Evolutionary conservation across 64 coral and sea anemone species (phyloP), one percentile per base, ranked within the genome.

Genomic region (Hydrozoanthus tunicans): DNA sequence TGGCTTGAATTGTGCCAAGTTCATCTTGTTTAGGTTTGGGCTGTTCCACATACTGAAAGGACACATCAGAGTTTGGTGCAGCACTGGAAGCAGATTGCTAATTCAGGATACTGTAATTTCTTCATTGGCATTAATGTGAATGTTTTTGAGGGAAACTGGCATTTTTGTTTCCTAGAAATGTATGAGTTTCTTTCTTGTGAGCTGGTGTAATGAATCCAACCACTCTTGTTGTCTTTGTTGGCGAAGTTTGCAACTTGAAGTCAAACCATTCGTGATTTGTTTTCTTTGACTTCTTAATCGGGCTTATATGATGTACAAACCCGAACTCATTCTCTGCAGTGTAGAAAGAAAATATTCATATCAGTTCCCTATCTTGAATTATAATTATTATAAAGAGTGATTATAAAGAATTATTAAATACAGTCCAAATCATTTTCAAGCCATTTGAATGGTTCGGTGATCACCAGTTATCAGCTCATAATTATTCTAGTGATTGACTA

Each of bases 11-110:
- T 82, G 7, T 15, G n/a, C 79, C 57, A 77, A 6, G 0, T 61
- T 59, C 62, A 62, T 8, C 79, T 62, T 51, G 20, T 59, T 59
- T 51, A 62, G 62, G 57, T 64, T 82, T 82, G n/a, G 57, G 79
- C 62, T 82, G 79, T 59, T 82, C 79, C 6, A 82, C 79, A 51
- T 82, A 82, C n/a, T 62, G 57, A 82, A 82, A 82, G 57, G 79
- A 58, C 26, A 82, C 62, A 64, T 62, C 62, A 59, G 79, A 82
- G 9, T 59, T 62, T 25, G 57, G 5, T 62, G 79, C 79, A 59
- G 57, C 62, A 64, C 5, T 59, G 17, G 59, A 59, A 59, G 5
- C 10, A 9, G 79, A 62, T 32, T 51, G 79, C 79, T 81, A 58
- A 81, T 20, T 20, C 20, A 20, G 20, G 20, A 20, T 20, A 20